These are phyloP conservation scores for Andrena camellia DNA, from an alignment of 2,888 invertebrate genomes.

Conservation along the genomic window DNA sequence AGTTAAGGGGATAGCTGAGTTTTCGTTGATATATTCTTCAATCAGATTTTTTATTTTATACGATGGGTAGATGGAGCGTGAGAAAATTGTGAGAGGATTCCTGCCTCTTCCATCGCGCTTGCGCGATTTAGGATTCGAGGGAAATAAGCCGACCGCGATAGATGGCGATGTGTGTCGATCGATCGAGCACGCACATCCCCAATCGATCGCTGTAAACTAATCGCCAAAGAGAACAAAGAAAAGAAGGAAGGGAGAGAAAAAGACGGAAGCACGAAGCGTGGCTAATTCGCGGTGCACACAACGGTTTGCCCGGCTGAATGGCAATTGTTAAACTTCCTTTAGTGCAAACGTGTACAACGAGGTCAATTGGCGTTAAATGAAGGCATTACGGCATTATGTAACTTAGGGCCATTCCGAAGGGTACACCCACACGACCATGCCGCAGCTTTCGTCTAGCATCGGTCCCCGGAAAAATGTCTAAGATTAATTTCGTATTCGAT, in stretches of 20 bases:
- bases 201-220: constrained; percentile 17
- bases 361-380: constrained; percentile 85
- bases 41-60: no score
- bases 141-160: not conserved
- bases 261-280: constrained; percentile 70
- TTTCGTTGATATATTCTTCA: no score
- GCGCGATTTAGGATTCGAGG: not conserved
- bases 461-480: constrained; percentile 48
- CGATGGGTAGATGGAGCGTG: not conserved
- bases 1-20: no score
- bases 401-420: constrained; percentile 84
- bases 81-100: not conserved
- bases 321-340: constrained; percentile 85
- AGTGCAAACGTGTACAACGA: constrained; percentile 84
- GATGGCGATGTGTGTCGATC: not conserved
- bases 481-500: not conserved
- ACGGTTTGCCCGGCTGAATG: constrained; percentile 80
- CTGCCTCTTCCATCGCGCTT: not conserved
- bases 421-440: constrained; percentile 80
- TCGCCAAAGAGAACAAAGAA: constrained; percentile 1
- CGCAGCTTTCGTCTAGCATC: constrained; percentile 64
- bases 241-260: constrained; percentile 58
- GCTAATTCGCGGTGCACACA: constrained; percentile 74
- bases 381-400: constrained; percentile 84
- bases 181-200: constrained; percentile 12